A percentile compares a stretch with the other conserved stretches of the same genome.
phyloP scores from a whole-genome alignment of 2,797 vertebrate genomes.

The Acrocephalus scirpaceus region DNA sequence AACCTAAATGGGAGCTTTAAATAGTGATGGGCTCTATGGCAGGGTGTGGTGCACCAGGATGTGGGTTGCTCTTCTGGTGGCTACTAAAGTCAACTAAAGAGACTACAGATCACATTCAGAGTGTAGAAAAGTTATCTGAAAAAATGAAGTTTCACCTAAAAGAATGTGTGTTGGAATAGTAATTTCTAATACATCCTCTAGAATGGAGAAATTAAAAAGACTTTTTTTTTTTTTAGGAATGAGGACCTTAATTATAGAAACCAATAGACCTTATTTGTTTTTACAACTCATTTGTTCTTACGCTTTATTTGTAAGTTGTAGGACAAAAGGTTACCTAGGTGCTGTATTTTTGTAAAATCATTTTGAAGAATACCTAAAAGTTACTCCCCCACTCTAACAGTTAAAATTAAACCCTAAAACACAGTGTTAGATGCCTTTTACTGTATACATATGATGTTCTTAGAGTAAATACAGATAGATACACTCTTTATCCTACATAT shows the following conservation, averaged over 20 bases:
- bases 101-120: not conserved
- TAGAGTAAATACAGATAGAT: not conserved
- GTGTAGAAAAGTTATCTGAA: not conserved
- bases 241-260: not conserved
- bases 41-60: not conserved
- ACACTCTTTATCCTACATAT: too few species aligned
- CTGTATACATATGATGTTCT: too few species aligned
- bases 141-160: not conserved
- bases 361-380: not conserved
- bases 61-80: not conserved
- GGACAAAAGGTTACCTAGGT: not conserved
- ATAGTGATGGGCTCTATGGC: not conserved
- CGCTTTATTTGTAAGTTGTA: not conserved
- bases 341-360: not conserved
- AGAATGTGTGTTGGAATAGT: accelerated
- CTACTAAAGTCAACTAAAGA: not conserved
- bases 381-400: not conserved
- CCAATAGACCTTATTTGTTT: not conserved
- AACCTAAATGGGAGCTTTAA: not conserved
- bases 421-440: not conserved
- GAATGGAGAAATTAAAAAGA: accelerated
- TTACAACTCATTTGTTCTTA: not conserved
- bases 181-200: not conserved
- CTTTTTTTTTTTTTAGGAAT: not conserved
- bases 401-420: not conserved